phyloP scores from a whole-genome alignment of 2,113 vertebrate species.

The Cottus gobio region DNA sequence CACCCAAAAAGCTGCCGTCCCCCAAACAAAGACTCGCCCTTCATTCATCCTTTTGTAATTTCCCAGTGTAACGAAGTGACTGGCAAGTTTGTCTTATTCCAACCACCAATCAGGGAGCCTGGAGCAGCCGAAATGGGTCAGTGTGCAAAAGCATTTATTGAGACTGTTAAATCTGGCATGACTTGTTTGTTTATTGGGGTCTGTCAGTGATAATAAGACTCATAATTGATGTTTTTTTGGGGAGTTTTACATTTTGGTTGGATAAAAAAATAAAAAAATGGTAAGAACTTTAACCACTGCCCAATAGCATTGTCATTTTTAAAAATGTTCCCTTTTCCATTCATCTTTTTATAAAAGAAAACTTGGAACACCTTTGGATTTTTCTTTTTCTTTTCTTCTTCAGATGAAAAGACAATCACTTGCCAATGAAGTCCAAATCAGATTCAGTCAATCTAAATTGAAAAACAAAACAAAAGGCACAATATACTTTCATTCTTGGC shows the following conservation, averaged over 20 bases:
- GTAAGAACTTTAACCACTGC: background rate
- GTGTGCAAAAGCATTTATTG: constrained; percentile 27
- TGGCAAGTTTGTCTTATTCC: constrained; percentile 68
- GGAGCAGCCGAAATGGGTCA: background rate
- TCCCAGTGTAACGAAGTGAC: constrained; percentile 68
- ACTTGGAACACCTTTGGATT: constrained; percentile 16
- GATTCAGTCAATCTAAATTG: constrained; percentile 49
- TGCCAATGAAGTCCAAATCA: constrained; percentile 39
- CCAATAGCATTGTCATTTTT: background rate
- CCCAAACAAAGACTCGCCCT: constrained; percentile 69
- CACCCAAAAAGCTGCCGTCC: constrained; percentile 76
- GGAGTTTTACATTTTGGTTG: background rate
- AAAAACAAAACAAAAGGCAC: constrained; percentile 26
- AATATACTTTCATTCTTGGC: constrained; percentile 63
- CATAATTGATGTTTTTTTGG: background rate
- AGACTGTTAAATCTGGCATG: constrained; percentile 42
- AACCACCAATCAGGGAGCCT: constrained; percentile 40
- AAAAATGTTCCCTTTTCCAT: background rate
- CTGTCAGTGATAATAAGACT: constrained; percentile 18
- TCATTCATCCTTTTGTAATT: constrained; percentile 76
- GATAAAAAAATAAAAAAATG: too few species aligned
- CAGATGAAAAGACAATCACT: constrained; percentile 26
- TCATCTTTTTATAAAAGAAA: constrained; percentile 8
- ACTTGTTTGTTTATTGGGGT: constrained; percentile 29
- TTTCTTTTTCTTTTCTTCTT: constrained; percentile 10